A percentile compares a stretch with the other conserved stretches of the same genome.
Conservation (phyloP, 2,113 vertebrate species). For the Agelaius tricolor region DNA sequence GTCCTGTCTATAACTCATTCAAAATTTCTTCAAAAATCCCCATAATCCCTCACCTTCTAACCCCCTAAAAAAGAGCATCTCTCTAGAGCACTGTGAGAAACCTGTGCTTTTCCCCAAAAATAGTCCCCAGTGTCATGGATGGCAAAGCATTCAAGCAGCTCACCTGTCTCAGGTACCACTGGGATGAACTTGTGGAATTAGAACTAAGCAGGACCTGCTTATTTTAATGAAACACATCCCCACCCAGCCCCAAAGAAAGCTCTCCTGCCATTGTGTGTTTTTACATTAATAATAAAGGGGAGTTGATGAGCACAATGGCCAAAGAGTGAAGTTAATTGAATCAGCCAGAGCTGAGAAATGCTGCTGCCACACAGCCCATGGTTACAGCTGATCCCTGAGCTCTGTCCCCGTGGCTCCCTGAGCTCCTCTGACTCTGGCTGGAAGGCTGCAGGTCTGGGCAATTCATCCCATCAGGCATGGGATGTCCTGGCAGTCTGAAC, state of each 20-base stretch:
- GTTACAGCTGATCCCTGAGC: not conserved
- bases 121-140: fast-evolving
- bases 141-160: fast-evolving
- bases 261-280: not conserved
- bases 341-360: not conserved
- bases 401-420: not conserved
- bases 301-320: not conserved
- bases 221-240: not conserved
- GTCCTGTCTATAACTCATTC: not conserved
- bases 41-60: not conserved
- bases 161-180: fast-evolving
- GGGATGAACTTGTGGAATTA: not conserved
- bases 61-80: not conserved
- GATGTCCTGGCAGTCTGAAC: not conserved
- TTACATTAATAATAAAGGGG: not conserved
- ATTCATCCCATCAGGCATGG: not conserved
- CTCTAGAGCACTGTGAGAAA: not conserved
- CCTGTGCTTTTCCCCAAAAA: not conserved
- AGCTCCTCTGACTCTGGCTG: not conserved
- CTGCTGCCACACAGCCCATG: not conserved
- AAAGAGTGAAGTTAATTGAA: not conserved
- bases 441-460: not conserved
- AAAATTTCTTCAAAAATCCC: not conserved
- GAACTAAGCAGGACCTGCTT: not conserved
- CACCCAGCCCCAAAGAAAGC: not conserved